Conservation (phyloP, 1,140 invertebrate genomes). For the Ylistrum balloti region DNA sequence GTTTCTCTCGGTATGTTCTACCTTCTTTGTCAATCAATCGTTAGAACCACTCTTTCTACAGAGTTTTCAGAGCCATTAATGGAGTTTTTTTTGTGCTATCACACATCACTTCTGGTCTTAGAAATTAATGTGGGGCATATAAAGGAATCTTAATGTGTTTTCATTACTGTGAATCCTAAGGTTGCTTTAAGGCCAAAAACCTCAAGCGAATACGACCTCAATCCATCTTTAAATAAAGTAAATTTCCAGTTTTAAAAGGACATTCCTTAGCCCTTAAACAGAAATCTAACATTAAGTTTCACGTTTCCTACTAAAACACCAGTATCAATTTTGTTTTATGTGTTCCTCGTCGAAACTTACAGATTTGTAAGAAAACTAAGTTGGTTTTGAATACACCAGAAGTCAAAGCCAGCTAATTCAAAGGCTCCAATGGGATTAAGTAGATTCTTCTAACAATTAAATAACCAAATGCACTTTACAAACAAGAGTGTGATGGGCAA, state of each 20-base stretch:
- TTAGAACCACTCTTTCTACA: too few species aligned
- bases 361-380: not conserved
- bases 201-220: not conserved
- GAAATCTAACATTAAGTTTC: not conserved
- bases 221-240: not conserved
- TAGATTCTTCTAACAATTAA: not conserved
- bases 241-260: not conserved
- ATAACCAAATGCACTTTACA: not conserved
- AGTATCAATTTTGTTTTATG: not conserved
- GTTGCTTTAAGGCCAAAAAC: not conserved
- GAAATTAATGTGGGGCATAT: not conserved
- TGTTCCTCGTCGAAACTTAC: not conserved
- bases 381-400: not conserved
- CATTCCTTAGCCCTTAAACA: not conserved
- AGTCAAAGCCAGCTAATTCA: conserved; percentile 8
- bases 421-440: not conserved
- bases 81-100: not conserved
- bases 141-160: not conserved
- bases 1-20: too few species aligned
- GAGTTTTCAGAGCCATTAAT: too few species aligned
- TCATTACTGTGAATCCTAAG: not conserved
- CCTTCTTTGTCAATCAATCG: too few species aligned
- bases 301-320: not conserved
- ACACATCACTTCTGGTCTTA: not conserved
- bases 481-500: not conserved